These are phyloP conservation scores for Cepaea nemoralis DNA, from an alignment of 1,140 invertebrate genomes.

Conservation along the genomic window DNA sequence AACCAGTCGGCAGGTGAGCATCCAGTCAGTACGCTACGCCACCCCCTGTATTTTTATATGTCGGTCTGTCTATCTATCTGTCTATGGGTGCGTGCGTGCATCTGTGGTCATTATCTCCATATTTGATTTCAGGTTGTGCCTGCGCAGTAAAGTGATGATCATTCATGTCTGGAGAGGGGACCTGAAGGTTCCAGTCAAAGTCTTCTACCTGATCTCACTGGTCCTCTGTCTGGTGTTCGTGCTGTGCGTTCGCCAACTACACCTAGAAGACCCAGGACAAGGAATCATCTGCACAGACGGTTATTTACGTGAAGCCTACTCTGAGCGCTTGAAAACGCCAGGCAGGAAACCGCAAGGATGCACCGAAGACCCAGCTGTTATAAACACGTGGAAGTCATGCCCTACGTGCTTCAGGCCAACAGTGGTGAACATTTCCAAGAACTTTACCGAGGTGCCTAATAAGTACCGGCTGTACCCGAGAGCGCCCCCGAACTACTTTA, in stretches of 20 bases:
- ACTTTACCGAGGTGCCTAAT: neutral
- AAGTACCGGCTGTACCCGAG: neutral
- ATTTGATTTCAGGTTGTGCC: no score
- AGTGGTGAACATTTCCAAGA: neutral
- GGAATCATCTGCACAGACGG: neutral
- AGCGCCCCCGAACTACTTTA: neutral
- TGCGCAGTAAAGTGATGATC: neutral
- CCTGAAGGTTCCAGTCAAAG: neutral
- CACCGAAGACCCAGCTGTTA: neutral
- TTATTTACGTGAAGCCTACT: neutral
- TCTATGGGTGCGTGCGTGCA: no score
- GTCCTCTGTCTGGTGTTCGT: neutral
- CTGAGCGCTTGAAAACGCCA: neutral
- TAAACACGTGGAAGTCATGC: neutral
- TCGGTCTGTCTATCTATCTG: no score
- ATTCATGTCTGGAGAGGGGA: neutral
- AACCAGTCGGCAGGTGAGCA: no score
- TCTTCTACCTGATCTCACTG: neutral
- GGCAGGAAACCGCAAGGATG: neutral
- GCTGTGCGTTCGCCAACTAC: neutral
- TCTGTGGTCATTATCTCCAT: no score
- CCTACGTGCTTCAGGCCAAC: conserved; percentile 17
- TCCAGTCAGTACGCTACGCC: no score
- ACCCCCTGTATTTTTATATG: no score
- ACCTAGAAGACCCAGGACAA: neutral